A percentile compares a stretch with the other conserved stretches of the same genome.
phyloP scores from a whole-genome alignment of 2,113 vertebrate species.

The Lamprologus ornatipinnis region DNA sequence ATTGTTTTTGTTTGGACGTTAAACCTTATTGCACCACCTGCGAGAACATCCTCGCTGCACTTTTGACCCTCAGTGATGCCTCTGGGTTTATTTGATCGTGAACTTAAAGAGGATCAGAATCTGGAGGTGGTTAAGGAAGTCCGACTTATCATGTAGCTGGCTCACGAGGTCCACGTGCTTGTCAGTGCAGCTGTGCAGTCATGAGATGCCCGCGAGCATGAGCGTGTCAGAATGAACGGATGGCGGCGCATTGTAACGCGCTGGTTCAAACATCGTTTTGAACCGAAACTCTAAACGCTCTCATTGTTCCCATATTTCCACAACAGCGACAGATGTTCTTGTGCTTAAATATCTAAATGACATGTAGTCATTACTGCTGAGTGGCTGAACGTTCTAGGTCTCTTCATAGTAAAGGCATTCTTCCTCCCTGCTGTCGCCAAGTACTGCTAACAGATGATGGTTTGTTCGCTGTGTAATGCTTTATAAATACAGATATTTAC shows the following conservation, averaged over 20 bases:
- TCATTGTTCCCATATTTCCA: background rate
- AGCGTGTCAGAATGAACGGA: background rate
- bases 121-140: background rate
- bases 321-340: background rate
- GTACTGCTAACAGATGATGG: background rate
- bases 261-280: background rate
- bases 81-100: background rate
- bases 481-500: background rate
- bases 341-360: background rate
- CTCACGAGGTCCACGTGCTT: background rate
- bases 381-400: background rate
- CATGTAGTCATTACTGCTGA: background rate
- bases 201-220: background rate
- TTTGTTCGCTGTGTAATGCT: background rate
- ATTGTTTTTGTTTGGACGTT: background rate
- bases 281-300: background rate
- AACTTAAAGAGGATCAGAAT: background rate
- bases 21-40: background rate
- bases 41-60: background rate
- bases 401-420: background rate
- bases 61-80: background rate
- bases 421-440: background rate
- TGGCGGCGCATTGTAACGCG: background rate
- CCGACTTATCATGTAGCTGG: background rate
- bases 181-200: background rate